Evolutionary conservation across 2,888 invertebrate genomes (phyloP).

Genomic region (Pelosia muscerda): DNA sequence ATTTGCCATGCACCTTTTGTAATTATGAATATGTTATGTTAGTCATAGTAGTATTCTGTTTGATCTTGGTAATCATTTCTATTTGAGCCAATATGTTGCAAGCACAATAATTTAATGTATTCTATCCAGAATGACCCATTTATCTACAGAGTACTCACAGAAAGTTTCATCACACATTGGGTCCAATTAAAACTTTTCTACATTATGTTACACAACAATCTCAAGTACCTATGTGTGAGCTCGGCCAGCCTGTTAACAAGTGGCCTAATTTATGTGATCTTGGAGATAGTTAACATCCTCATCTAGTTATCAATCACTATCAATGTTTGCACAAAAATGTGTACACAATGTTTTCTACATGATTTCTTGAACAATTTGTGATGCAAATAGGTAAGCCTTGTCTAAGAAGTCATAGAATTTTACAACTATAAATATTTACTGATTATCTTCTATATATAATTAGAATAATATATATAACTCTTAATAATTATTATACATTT

Average conservation of each 20-base stretch:
- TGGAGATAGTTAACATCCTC: conserved; percentile 7
- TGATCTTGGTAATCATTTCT: not conserved
- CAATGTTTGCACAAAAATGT: not conserved
- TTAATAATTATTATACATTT: no score
- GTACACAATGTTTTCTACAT: not conserved
- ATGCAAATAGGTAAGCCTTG: no score
- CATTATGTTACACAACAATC: not conserved
- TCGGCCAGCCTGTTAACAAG: no score
- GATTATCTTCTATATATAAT: no score
- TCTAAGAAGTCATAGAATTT: no score
- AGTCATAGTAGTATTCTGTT: no score
- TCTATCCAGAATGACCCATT: not conserved
- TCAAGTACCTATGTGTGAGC: not conserved
- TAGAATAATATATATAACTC: no score
- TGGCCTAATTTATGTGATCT: conserved; percentile 3
- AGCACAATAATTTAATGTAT: no score
- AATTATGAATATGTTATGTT: no score
- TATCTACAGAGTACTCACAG: not conserved
- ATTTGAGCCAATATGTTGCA: no score
- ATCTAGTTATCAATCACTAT: not conserved
- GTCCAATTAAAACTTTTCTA: not conserved
- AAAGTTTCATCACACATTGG: not conserved
- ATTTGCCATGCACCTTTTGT: no score
- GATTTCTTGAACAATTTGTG: not conserved
- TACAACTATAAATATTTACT: no score